Conservation (phyloP, 1,140 invertebrate species). For the Meteorus sp. region DNA sequence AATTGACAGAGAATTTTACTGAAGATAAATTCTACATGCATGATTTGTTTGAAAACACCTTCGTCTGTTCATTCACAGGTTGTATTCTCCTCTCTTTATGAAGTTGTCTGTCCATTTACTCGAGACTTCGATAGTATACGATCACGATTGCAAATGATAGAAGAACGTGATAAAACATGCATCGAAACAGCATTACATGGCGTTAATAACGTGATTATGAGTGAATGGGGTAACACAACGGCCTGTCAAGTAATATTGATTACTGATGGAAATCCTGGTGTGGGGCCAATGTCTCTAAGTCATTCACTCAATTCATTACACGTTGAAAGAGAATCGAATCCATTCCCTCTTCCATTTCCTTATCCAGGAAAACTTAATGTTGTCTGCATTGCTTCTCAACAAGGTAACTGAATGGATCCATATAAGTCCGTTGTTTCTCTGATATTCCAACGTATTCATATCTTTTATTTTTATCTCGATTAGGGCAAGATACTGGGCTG, state of each 20-base stretch:
- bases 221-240: conserved; percentile 83
- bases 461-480: not conserved
- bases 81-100: conserved; percentile 78
- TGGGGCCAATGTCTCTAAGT: conserved; percentile 66
- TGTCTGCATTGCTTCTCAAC: conserved; percentile 67
- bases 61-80: conserved; percentile 56
- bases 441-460: not conserved
- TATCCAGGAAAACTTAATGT: conserved; percentile 82
- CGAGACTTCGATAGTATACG: conserved; percentile 81
- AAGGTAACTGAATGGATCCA: conserved; percentile 41
- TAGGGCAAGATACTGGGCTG: conserved; percentile 45
- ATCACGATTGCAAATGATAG: conserved; percentile 70
- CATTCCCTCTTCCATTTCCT: conserved; percentile 74
- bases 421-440: conserved; percentile 5
- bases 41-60: not conserved
- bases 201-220: conserved; percentile 73
- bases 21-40: not conserved
- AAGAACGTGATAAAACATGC: conserved; percentile 83
- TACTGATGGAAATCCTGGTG: conserved; percentile 78
- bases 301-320: conserved; percentile 57
- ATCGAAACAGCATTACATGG: conserved; percentile 77
- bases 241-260: conserved; percentile 79
- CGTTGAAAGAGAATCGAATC: conserved; percentile 48
- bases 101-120: conserved; percentile 81
- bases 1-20: conserved; percentile 1